phyloP scores from a whole-genome alignment of 2,888 invertebrate species.

The Pristionchus exspectatus region DNA sequence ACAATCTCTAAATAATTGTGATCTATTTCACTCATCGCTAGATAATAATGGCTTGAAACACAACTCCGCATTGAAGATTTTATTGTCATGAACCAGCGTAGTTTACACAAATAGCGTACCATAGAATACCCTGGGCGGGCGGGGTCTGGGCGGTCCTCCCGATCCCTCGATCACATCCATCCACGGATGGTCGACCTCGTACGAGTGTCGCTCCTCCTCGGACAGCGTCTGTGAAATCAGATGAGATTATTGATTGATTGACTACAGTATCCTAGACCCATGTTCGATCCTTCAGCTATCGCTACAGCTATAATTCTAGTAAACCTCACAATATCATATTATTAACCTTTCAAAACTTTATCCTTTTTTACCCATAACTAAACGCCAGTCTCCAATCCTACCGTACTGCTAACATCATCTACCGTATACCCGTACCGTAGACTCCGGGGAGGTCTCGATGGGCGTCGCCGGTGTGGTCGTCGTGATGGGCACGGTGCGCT shows the following conservation, averaged over 20 bases:
- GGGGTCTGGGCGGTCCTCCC: neutral
- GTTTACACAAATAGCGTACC: neutral
- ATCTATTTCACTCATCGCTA: neutral
- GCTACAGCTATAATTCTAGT: too few species aligned
- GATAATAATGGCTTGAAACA: neutral
- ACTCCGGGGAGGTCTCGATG: neutral
- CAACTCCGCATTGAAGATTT: too few species aligned
- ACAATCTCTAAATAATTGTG: neutral
- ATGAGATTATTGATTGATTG: constrained; percentile 1
- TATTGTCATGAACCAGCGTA: too few species aligned
- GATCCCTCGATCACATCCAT: constrained; percentile 28
- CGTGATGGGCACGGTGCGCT: constrained; percentile 42
- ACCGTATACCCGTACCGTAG: constrained; percentile 24
- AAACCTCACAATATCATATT: too few species aligned
- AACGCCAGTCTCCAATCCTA: neutral
- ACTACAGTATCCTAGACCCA: neutral
- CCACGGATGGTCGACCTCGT: constrained; percentile 36
- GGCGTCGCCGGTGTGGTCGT: neutral
- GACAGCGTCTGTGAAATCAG: neutral
- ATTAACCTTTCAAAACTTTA: too few species aligned
- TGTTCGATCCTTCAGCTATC: neutral
- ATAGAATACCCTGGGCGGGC: constrained; percentile 34
- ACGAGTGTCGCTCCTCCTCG: constrained; percentile 28
- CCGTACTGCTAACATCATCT: neutral
- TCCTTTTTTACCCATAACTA: too few species aligned